Evolutionary conservation across 2,113 vertebrate species (phyloP).

Genomic region (Cygnus atratus): DNA sequence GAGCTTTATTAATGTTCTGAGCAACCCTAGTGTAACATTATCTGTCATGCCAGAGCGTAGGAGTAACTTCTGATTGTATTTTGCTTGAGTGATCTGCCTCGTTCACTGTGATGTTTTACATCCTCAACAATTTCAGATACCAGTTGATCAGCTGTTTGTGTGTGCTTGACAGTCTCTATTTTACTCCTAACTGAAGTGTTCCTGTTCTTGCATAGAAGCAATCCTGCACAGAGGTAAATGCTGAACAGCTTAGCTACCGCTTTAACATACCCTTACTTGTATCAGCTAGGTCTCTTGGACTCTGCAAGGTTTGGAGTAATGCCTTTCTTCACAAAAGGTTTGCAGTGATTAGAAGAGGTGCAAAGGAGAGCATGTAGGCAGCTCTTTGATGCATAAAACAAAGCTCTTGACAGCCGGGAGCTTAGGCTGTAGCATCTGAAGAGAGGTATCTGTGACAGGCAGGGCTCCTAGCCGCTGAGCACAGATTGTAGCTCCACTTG

Average conservation of each 20-base stretch:
- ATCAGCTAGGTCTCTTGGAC: fast-evolving
- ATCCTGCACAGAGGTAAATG: not conserved
- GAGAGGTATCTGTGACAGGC: fast-evolving
- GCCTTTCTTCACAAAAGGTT: not conserved
- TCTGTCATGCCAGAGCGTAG: not conserved
- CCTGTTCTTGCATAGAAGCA: not conserved
- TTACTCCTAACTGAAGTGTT: not conserved
- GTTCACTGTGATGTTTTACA: not conserved
- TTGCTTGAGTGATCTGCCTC: not conserved
- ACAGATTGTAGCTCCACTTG: not conserved
- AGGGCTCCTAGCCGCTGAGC: not conserved
- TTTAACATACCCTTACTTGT: not conserved
- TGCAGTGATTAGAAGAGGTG: not conserved
- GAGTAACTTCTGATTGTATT: not conserved
- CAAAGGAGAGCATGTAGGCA: not conserved
- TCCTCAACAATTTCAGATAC: not conserved
- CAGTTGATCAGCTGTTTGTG: fast-evolving
- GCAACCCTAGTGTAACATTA: not conserved
- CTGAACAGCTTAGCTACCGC: not conserved
- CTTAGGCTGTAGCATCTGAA: not conserved
- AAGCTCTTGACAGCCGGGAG: not conserved
- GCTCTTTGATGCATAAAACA: not conserved
- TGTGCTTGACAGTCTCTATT: not conserved
- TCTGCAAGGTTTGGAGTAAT: not conserved
- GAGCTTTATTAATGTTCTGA: not conserved